phyloP scores from a whole-genome alignment of 2,113 vertebrate species.

The Crotophaga sulcirostris region DNA sequence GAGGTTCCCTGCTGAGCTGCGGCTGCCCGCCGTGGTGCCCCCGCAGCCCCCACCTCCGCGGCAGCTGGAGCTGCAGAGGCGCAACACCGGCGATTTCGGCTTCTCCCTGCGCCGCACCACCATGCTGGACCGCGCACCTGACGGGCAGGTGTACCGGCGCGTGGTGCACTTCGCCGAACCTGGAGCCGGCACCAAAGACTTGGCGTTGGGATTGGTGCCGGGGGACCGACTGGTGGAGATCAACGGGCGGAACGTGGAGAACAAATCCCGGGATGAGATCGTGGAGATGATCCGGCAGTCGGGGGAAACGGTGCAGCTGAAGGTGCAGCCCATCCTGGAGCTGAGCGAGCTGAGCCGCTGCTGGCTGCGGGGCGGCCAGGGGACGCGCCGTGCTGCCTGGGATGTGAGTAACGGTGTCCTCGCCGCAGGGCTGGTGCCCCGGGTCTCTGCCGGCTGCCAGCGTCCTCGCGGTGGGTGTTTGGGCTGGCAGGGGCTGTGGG shows the following conservation, averaged over 20 bases:
- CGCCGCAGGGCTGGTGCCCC: fast-evolving
- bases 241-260: conserved; percentile 92
- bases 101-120: conserved; percentile 93
- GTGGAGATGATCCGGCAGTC: conserved; percentile 99
- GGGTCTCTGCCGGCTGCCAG: background rate
- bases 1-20: conserved; percentile 83
- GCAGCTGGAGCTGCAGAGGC: conserved; percentile 88
- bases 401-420: conserved; percentile 81
- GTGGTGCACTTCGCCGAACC: conserved; percentile 96
- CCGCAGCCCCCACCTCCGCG: conserved; percentile 77
- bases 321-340: conserved; percentile 95
- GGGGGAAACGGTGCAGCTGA: conserved; percentile 88
- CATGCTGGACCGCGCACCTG: conserved; percentile 86
- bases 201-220: conserved; percentile 88
- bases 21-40: conserved; percentile 80
- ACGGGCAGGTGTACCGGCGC: conserved; percentile 84
- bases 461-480: fast-evolving
- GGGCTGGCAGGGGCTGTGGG: background rate
- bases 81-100: conserved; percentile 94
- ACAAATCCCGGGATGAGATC: conserved; percentile 91
- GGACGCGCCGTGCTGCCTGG: conserved; percentile 69
- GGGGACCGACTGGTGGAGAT: conserved; percentile 95
- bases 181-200: conserved; percentile 87
- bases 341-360: conserved; percentile 91
- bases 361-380: conserved; percentile 86